Base-by-base conservation (phyloP, 1,140 invertebrate species). In the Pinna nobilis region DNA sequence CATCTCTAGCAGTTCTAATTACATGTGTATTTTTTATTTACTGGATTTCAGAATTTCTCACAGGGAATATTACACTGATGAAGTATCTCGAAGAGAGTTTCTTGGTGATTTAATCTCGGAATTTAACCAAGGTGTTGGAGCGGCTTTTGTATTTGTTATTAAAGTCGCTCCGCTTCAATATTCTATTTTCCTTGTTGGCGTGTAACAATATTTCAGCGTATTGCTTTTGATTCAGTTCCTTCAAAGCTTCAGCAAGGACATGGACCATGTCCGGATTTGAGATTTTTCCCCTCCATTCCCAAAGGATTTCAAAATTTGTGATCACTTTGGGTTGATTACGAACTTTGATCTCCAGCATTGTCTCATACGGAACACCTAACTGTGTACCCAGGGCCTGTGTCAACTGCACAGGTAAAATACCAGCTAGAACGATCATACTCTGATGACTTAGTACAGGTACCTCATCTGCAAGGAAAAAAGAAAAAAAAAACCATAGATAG, bases 401-500 rank as follows among this genome's bases (percentile, higher is more conserved):
- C 49, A 39, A 51, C 23, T 70, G 67, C 35, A 23, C 65, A n/a
- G 64, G 71, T 37, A 49, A 67, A 59, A 59, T 60, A 49, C 74
- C 67, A 0, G 73, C 60, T 25, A 80, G 50, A 15, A 74, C 57
- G 7, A 80, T 25, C 15, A 80, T 15, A 44, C 75, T 77, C 59
- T 80, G 79, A 30, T 80, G 79, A 59, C 79, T 80, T 23, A 80
- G 44, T 11, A 80, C 70, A 9, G 79, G 79, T 0, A 80, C 66
- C 3, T 75, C 75, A 55, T 80, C 79, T 80, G 44, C n/a, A 64
- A 63, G 18, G 23, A 44, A 32, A 32, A 71, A 13, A 71, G 32
- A 28, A 18, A 33, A 33, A 41, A 51, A 50, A 2, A 25, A 33
- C 15, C 20, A 13, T 4, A 53, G 20, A n/a, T 11, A 9, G 11